These are phyloP conservation scores for Uromys caudimaculatus DNA, from an alignment of 2,797 vertebrate species.

Conservation along the genomic window DNA sequence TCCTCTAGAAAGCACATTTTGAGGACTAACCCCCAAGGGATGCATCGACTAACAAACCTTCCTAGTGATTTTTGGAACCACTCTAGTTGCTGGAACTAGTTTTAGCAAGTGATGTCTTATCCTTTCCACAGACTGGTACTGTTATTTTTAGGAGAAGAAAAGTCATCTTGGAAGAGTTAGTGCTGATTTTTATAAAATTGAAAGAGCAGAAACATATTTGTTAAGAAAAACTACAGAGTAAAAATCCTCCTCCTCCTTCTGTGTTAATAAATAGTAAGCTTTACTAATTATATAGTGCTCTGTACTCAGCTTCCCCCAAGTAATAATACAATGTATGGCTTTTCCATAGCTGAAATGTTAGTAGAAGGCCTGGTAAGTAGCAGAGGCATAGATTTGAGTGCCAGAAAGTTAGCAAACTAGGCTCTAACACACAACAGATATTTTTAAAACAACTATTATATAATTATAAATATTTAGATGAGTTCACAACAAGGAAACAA, in stretches of 20 bases:
- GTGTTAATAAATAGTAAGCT: conserved; percentile 11
- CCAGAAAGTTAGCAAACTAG: neutral
- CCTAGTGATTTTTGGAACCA: neutral
- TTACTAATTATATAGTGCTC: conserved; percentile 7
- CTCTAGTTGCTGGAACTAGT: neutral
- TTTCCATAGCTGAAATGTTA: neutral
- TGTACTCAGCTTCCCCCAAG: neutral
- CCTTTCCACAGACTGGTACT: neutral
- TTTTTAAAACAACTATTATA: neutral
- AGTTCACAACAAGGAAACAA: neutral
- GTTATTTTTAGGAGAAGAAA: neutral
- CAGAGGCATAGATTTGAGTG: neutral
- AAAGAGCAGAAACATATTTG: neutral
- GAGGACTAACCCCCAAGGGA: neutral
- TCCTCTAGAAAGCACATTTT: neutral
- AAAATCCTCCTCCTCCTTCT: neutral
- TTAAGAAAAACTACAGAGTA: neutral
- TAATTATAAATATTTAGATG: neutral
- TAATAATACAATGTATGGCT: conserved; percentile 1
- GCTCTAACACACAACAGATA: neutral
- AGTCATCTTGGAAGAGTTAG: neutral
- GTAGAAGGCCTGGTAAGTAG: neutral
- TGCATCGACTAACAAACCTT: neutral
- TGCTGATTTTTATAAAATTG: neutral
- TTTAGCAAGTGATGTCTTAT: neutral